Percentiles rank a stretch among this genome's conserved stretches.
Conservation (phyloP, 2,113 vertebrate species). For the Acrocephalus kingi region DNA sequence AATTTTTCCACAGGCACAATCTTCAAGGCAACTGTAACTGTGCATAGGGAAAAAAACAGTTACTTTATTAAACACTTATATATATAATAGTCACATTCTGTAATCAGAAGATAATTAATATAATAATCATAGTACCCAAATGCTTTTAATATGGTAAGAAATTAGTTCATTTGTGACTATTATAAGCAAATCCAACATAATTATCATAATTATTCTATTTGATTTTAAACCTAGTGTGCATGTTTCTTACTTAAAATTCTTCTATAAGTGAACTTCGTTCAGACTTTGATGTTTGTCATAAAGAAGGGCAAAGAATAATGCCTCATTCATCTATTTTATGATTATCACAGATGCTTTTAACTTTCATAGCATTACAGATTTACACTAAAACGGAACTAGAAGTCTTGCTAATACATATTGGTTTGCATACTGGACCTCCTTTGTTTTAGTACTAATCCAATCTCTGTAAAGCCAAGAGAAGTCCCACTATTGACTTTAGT, state of each 20-base stretch:
- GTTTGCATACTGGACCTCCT: neutral
- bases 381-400: neutral
- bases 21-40: neutral
- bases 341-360: neutral
- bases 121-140: neutral
- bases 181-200: neutral
- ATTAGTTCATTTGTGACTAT: neutral
- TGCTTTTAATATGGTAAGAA: neutral
- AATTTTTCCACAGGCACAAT: neutral
- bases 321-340: neutral
- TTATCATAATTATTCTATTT: neutral
- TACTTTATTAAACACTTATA: neutral
- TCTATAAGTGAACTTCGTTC: neutral
- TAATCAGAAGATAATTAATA: neutral
- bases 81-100: neutral
- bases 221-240: neutral
- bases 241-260: neutral
- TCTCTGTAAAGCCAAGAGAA: constrained; percentile 1
- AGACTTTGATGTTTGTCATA: neutral
- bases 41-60: neutral
- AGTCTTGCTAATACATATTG: neutral
- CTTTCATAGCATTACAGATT: neutral
- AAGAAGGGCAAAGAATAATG: neutral
- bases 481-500: neutral
- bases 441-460: constrained; percentile 8